Evolutionary conservation across 2,113 vertebrate species (phyloP), one percentile per base, ranked within the genome.

Genomic region (Thamnophis sirtalis): DNA sequence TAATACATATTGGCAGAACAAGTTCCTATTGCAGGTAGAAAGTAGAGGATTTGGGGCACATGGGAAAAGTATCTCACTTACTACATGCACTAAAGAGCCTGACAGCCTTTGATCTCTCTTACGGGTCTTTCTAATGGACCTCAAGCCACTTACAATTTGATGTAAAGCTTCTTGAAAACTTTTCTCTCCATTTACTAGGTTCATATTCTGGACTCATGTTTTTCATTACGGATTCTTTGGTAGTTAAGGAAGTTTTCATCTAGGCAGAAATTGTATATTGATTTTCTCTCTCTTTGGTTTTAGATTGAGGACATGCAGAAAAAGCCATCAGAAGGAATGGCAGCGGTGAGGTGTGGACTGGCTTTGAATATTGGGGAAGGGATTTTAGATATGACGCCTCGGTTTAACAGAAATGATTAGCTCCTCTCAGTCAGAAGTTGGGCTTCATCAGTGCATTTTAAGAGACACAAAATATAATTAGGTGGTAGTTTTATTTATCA

Each of bases 271-370:
- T 73, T 86, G 17, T 54, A 84, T 80, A 38, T 90, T 95, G 93
- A 94, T 80, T 92, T 94, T 95, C 50, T 93, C 54, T 91, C 95
- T 84, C 92, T 84, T 94, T 28, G 85, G 1, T 92, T 96, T 38
- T 93, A 99, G 99, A 97, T 98, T 63, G 92, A 97, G 28, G 98
- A 99, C 95, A 26, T 94, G 94, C 97, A 97, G 92, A 90, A 80
- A 90, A 99, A 98, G 97, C 97, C 97, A 86, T 94, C 96, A 51
- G 97, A 97, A 0, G 98, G 98, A 88, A 97, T 97, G 94, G 97
- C 98, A 92, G 94, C 96, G 26, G 84, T 98, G 93, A 98, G 99
- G 99, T 99, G 96, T 28, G 96, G 94, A 93, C 88, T 86, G 68
- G 3, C 53, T 93, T 93, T 91, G 84, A 80, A 80, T 80, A 80